These are phyloP conservation scores for Patella pellucida DNA, from an alignment of 2,888 invertebrate species.

Conservation along the genomic window DNA sequence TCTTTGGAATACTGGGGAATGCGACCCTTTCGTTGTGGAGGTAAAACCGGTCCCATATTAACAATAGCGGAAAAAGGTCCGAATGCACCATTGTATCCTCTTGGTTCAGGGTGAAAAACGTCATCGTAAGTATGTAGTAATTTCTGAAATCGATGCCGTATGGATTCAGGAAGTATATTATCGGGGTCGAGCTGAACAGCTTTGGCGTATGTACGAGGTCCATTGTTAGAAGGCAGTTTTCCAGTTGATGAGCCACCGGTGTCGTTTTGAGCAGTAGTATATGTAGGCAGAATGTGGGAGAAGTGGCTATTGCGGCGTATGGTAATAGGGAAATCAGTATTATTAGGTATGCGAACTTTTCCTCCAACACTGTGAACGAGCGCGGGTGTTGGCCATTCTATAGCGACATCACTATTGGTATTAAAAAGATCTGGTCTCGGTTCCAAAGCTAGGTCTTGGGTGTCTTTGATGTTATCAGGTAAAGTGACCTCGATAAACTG, in stretches of 20 bases:
- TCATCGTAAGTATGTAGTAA: constrained; percentile 27
- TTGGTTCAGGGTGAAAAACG: constrained; percentile 28
- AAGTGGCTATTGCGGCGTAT: constrained; percentile 22
- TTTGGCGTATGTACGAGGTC: constrained; percentile 1
- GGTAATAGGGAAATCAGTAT: constrained; percentile 17
- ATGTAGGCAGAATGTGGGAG: constrained; percentile 17
- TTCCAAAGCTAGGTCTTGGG: background rate
- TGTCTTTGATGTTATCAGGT: background rate
- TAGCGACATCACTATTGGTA: background rate
- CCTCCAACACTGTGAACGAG: constrained; percentile 25
- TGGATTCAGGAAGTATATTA: constrained; percentile 16
- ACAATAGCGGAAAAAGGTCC: background rate
- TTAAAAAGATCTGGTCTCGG: background rate
- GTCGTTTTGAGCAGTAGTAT: background rate
- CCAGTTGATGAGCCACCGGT: background rate
- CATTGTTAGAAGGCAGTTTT: background rate
- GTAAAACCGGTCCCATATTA: constrained; percentile 44
- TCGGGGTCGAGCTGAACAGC: constrained; percentile 29
- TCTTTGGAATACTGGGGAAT: constrained; percentile 43
- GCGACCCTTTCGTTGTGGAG: constrained; percentile 44
- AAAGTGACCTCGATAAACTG: constrained; percentile 18
- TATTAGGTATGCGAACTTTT: constrained; percentile 26
- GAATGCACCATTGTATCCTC: constrained; percentile 26
- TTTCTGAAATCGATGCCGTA: constrained; percentile 17
- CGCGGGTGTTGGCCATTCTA: constrained; percentile 7